phyloP scores from a whole-genome alignment of 1,140 invertebrate genomes.

The Chymomyza costata region DNA sequence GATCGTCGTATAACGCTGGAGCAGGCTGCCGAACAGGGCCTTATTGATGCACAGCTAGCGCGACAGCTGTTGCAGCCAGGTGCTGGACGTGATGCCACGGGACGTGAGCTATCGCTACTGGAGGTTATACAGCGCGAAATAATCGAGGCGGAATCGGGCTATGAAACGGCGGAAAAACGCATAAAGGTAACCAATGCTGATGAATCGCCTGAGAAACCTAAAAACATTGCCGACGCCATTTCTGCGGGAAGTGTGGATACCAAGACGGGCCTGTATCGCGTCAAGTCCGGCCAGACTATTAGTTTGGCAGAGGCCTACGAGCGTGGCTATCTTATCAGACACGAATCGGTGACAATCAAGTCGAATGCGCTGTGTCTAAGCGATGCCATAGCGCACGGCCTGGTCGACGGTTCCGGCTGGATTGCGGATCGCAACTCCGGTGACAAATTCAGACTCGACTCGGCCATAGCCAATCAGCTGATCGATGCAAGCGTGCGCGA shows the following conservation, averaged over 20 bases:
- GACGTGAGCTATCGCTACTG: constrained; percentile 85
- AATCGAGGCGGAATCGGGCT: constrained; percentile 87
- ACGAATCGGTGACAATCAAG: constrained; percentile 84
- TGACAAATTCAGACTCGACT: constrained; percentile 85
- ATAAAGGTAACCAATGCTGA: constrained; percentile 83
- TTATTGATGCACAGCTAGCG: constrained; percentile 85
- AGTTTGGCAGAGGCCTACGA: constrained; percentile 88
- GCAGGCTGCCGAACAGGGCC: constrained; percentile 85
- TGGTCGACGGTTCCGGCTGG: constrained; percentile 87
- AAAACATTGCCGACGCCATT: constrained; percentile 84
- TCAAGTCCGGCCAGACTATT: constrained; percentile 82
- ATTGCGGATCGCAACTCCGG: constrained; percentile 89
- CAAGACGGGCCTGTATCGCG: constrained; percentile 82
- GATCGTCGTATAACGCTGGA: constrained; percentile 81
- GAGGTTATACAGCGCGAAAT: constrained; percentile 93
- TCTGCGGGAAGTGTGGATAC: constrained; percentile 87
- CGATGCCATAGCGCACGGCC: constrained; percentile 87
- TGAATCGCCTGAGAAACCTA: constrained; percentile 53
- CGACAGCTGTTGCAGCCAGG: constrained; percentile 85
- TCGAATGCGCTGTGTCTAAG: constrained; percentile 85
- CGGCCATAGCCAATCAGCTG: constrained; percentile 86
- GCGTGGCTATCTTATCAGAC: constrained; percentile 82
- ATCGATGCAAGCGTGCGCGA: constrained; percentile 86
- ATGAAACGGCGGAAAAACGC: constrained; percentile 83
- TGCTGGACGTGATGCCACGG: constrained; percentile 81